These are phyloP conservation scores for Lutjanus campechanus DNA, from an alignment of 2,797 vertebrate genomes.

Conservation along the genomic window DNA sequence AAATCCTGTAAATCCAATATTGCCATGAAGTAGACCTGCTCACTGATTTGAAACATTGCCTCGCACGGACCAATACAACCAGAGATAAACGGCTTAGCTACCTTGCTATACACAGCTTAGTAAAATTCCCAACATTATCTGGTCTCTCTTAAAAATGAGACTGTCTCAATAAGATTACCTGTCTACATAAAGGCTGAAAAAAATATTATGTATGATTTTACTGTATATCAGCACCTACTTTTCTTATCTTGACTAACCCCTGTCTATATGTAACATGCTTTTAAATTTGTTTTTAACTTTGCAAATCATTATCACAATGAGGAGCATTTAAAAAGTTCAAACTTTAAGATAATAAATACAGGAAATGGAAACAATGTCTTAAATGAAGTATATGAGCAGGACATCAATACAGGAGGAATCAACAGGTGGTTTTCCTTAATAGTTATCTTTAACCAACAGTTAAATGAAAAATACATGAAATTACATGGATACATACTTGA, in stretches of 20 bases:
- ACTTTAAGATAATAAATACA: neutral
- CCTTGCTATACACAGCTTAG: neutral
- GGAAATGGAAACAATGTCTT: neutral
- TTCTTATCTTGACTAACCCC: neutral
- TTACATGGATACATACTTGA: neutral
- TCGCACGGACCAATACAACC: neutral
- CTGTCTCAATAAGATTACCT: too few relatives aligned
- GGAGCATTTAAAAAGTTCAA: neutral
- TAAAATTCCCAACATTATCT: too few relatives aligned
- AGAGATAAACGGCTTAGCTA: neutral
- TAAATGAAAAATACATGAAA: neutral
- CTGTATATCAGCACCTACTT: neutral
- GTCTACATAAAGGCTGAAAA: too few relatives aligned
- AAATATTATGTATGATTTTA: neutral
- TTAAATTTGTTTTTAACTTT: neutral
- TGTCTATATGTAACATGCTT: neutral
- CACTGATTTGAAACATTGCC: neutral
- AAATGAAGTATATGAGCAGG: neutral
- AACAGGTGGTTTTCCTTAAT: slow-evolving; percentile 9
- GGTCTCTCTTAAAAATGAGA: too few relatives aligned
- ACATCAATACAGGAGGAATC: neutral
- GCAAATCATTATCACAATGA: neutral
- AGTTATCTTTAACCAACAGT: neutral
- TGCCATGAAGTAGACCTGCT: neutral
- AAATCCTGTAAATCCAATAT: slow-evolving; percentile 8